Base-by-base conservation (phyloP, 2,888 invertebrate species). In the Synergus laeviventris region DNA sequence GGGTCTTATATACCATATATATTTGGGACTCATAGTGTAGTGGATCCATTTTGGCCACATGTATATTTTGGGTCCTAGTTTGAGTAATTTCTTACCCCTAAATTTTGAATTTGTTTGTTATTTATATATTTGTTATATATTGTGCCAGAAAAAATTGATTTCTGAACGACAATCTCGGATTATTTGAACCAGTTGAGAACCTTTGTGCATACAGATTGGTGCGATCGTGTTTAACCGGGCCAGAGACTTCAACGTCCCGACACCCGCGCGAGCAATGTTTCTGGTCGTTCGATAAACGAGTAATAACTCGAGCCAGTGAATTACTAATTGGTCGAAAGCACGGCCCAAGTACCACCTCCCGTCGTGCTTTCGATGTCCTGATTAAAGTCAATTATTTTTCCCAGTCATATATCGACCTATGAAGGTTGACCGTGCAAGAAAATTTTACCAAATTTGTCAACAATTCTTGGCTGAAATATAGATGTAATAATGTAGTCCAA, bases 121-220 rank as follows among this genome's bases (percentile, higher is more conserved):
- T 31, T 31, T 31, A 31, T 31, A 31, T 5, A 31, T 31, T 31
- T 31, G 7, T 31, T 31, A 31, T 31, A 5, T 7, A 31, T 31
- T 31, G 7, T 31, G 31, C n/a, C 2, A 9, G 49, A n/a, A 49
- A 8, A 49, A 49, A 24, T 4, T 21, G 9, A 21, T 12, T 56
- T 21, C 14, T 56, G 12, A 56, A 14, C 11, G 5, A 14, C n/a
- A n/a, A 21, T 24, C 56, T 24, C 56, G 1, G 14, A 56, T 21
- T 11, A 56, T 56, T 56, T 75, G 83, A 85, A 87, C 86, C 86
- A 86, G 87, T 87, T 87, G 85, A 83, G 83, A 84, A 83, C 84
- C 87, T 84, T 87, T 86, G 83, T 81, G 80, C 79, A 78, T 77
- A 64, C 74, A 62, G 70, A 60, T 73, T 64, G 75, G 76, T 81